Percentiles rank a stretch among this genome's conserved stretches.
phyloP scores from a whole-genome alignment of 2,888 invertebrate species.

The Lobophora halterata region DNA sequence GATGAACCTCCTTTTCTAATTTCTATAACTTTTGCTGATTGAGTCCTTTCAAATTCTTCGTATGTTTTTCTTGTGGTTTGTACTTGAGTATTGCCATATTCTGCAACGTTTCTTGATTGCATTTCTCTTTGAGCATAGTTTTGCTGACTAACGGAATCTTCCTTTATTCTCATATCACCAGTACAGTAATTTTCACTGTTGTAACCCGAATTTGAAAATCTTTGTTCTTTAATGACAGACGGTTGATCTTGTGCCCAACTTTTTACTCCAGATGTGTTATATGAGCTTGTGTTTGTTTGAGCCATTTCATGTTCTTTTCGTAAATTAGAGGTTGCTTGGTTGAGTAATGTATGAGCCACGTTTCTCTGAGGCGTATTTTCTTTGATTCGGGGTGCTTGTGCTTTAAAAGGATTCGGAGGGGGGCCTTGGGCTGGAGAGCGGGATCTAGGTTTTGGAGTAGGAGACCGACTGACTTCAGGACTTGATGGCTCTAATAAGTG shows the following conservation, averaged over 20 bases:
- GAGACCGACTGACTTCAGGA: slow-evolving; percentile 82
- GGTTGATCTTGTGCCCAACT: slow-evolving; percentile 66
- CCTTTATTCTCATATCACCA: slow-evolving; percentile 58
- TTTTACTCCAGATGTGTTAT: slow-evolving; percentile 47
- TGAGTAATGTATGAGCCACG: slow-evolving; percentile 56
- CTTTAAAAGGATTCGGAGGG: slow-evolving; percentile 84
- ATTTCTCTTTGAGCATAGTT: slow-evolving; percentile 68
- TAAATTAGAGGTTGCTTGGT: slow-evolving; percentile 57
- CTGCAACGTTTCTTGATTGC: slow-evolving; percentile 74
- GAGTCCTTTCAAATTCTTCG: slow-evolving; percentile 84
- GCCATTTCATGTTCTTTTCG: slow-evolving; percentile 70
- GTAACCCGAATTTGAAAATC: slow-evolving; percentile 69
- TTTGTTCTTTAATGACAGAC: slow-evolving; percentile 68
- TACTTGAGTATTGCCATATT: slow-evolving; percentile 80
- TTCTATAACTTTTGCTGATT: slow-evolving; percentile 83
- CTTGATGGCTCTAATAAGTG: slow-evolving; percentile 82
- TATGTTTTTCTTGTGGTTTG: slow-evolving; percentile 83
- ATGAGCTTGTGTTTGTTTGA: slow-evolving; percentile 59
- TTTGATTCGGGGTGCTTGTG: slow-evolving; percentile 83
- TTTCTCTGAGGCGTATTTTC: slow-evolving; percentile 67
- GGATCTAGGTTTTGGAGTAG: slow-evolving; percentile 82
- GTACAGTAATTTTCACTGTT: slow-evolving; percentile 72
- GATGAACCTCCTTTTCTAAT: slow-evolving; percentile 76
- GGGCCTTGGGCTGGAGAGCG: slow-evolving; percentile 87
- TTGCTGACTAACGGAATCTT: slow-evolving; percentile 63